These are phyloP conservation scores for Agrochola macilenta DNA, from an alignment of 2,888 invertebrate genomes.

Conservation along the genomic window DNA sequence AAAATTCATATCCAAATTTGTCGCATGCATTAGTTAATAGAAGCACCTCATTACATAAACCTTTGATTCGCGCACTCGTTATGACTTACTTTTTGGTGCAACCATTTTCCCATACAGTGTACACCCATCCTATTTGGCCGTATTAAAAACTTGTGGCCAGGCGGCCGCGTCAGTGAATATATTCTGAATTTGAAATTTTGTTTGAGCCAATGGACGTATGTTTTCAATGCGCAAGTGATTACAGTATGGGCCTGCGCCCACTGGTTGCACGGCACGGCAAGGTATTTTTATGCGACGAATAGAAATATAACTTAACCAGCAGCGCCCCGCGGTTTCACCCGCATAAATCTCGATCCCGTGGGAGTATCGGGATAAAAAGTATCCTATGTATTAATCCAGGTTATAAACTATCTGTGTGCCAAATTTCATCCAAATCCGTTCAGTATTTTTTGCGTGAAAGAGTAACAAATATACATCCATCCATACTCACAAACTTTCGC, in stretches of 20 bases:
- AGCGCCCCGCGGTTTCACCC: too few relatives aligned
- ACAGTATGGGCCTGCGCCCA: conserved; percentile 45
- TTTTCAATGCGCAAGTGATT: conserved; percentile 75
- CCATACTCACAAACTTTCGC: too few relatives aligned
- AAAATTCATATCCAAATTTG: conserved; percentile 67
- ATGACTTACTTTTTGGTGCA: conserved; percentile 86
- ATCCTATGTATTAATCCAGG: too few relatives aligned
- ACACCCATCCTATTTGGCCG: conserved; percentile 85
- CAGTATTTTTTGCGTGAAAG: too few relatives aligned
- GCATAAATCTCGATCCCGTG: too few relatives aligned
- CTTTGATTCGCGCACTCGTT: conserved; percentile 85
- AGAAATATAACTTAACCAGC: too few relatives aligned
- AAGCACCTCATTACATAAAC: conserved; percentile 82
- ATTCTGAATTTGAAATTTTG: conserved; percentile 86
- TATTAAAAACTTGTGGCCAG: conserved; percentile 90
- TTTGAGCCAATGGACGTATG: conserved; percentile 78
- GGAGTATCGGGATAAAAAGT: too few relatives aligned
- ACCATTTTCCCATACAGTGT: conserved; percentile 72
- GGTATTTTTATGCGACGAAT: too few relatives aligned
- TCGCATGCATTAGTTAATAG: conserved; percentile 76
- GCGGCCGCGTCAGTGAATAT: conserved; percentile 79
- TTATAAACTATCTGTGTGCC: too few relatives aligned
- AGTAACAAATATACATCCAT: too few relatives aligned
- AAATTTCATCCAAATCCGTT: too few relatives aligned
- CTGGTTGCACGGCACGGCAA: too few relatives aligned